Conservation (phyloP, 2,113 vertebrate genomes). For the Pungitius pungitius region DNA sequence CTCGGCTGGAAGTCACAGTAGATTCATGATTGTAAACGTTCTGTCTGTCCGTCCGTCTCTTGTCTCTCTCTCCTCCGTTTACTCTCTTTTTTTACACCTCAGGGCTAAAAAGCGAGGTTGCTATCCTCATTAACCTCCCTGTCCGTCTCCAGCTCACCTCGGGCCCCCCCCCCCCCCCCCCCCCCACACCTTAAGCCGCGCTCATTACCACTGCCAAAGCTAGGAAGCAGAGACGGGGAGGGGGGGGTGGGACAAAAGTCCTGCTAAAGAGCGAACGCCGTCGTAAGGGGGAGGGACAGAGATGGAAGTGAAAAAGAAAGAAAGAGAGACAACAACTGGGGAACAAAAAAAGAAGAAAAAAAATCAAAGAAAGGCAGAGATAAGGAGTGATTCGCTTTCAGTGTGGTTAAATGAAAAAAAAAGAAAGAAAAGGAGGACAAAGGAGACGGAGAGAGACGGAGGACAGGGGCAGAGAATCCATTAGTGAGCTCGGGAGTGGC, state of each 20-base stretch:
- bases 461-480: conserved; percentile 54
- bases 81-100: conserved; percentile 56
- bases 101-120: conserved; percentile 73
- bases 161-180: conserved; percentile 61
- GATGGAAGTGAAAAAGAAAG: conserved; percentile 2
- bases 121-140: conserved; percentile 78
- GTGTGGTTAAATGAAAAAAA: conserved; percentile 38
- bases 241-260: conserved; percentile 23
- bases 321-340: conserved; percentile 24
- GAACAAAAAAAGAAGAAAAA: conserved; percentile 8
- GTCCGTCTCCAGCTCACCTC: conserved; percentile 67
- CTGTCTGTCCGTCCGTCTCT: conserved; percentile 24
- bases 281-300: conserved; percentile 41
- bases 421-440: conserved; percentile 17
- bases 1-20: conserved; percentile 12
- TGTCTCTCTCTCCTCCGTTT: conserved; percentile 28
- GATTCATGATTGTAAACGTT: conserved; percentile 42
- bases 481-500: conserved; percentile 55
- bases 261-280: conserved; percentile 26
- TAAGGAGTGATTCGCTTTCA: conserved; percentile 38
- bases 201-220: conserved; percentile 72
- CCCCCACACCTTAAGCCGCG: conserved; percentile 60
- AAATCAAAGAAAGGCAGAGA: conserved; percentile 13
- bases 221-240: conserved; percentile 33
- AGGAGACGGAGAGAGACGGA: conserved; percentile 39